Evolutionary conservation across 2,888 invertebrate species (phyloP), one percentile per base, ranked within the genome.

Genomic region (Colletes collaris): DNA sequence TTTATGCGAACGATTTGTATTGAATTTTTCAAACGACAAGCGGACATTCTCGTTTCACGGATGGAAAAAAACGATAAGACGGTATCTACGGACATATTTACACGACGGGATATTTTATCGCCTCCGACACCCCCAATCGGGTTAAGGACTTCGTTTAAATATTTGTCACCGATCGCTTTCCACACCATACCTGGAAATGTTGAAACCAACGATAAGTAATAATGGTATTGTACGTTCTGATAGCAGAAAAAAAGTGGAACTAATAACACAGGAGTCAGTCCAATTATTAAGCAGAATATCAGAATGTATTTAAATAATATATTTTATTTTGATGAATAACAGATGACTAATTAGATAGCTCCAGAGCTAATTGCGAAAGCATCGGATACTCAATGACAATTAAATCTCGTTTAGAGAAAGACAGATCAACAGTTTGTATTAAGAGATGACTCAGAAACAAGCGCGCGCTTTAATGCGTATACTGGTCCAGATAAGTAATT

Each of bases 81-180:
- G 40, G 16, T 81, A 80, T 72, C 76, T 63, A 55, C 5, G 11
- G 65, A 76, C 65, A 68, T 62, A 62, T 76, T 67, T 27, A 75
- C 64, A 56, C 55, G 70, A 64, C 53, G 60, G 35, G 27, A 49
- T 35, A 44, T 75, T 73, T 80, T 81, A 72, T 80, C 80, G 55
- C 16, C 44, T 68, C 44, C 50, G 64, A 62, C 52, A 80, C 10
- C 63, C 60, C 13, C 53, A 66, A 73, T 80, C 65, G 65, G 64
- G 71, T 67, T 66, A 70, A 81, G 53, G 59, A 80, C 44, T 66
- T 63, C 37, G 63, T 67, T 68, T 64, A 55, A 49, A 71, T 77
- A 68, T 74, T 70, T 64, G 55, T 16, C 19, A 66, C 5, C 13
- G 40, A 58, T 67, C 52, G 35, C 3, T 67, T 40, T 53, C 27